Base-by-base conservation (phyloP, 2,797 vertebrate species). In the Heliangelus exortis region DNA sequence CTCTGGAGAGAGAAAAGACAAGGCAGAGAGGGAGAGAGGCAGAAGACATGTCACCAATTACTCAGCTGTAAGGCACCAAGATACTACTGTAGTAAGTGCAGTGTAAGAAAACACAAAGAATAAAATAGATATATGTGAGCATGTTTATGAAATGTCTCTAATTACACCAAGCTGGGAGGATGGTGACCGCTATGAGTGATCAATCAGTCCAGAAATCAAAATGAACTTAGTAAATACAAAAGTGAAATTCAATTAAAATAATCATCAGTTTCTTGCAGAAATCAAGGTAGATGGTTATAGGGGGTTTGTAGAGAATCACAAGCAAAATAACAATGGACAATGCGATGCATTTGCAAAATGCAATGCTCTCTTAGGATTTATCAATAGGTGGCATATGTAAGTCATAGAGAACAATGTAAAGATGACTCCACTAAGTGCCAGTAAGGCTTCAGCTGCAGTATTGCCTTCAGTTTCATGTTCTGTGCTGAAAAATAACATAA, bases 321-420 rank as follows among this genome's bases (percentile, higher is more conserved):
- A 31, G 51, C 41, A 33, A 62, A 77, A 43, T 1, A 50, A 45
- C 81, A 74, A 26, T 0, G 9, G 62, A 14, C n/a, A 25, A 36
- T 6, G 34, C 13, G n/a, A 31, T 16, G 45, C 73, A 82, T 39
- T 65, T 90, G 77, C 2, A 13, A 71, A 87, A 79, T 63, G 59
- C 78, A 67, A 12, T 95, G 95, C 94, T 95, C 94, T 96, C 95
- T 93, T 90, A 95, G 95, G 93, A 91, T 90, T 93, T 96, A 96
- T 96, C 93, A 96, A 96, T 95, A 95, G 95, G 95, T 96, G 95
- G 96, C 96, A 96, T 73, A 72, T 96, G 96, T 96, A 96, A 95
- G 94, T 96, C 95, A 91, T 45, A 69, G 77, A 94, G 80, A 63
- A 84, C 21, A 34, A 78, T 29, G 69, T 57, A 41, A 84, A 78